Evolutionary conservation across 2,888 invertebrate genomes (phyloP), one percentile per base, ranked within the genome.

Genomic region (Masnerella sp.): DNA sequence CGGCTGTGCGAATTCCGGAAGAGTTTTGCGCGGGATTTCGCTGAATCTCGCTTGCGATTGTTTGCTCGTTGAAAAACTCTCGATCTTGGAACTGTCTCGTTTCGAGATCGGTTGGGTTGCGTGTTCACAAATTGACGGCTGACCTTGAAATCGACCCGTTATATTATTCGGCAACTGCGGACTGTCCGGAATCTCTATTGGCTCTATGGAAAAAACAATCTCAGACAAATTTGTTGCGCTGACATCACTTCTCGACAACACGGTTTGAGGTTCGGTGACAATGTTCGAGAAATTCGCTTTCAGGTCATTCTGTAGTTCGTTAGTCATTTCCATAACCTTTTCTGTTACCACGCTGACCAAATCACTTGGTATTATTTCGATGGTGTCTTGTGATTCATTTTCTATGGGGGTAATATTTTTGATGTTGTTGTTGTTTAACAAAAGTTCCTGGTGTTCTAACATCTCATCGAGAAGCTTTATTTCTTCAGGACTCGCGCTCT

Each of bases 151-250:
- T 32, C 14, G 28, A 47, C 12, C 25, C 15, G 67, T 58, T 67
- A 69, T 56, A 70, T 64, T 67, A 25, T 43, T 70, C 5, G 80
- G 78, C 22, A 77, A 64, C 15, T 72, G 59, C 17, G 78, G 78
- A 59, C 79, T 68, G 76, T 77, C 75, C 17, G 81, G 80, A 59
- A 80, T 68, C 76, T 77, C 77, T 28, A 79, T 77, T 15, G 65
- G 56, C 28, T 77, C 70, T 8, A 62, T 54, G 9, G 76, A 74
- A 34, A 75, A 80, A 74, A 81, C 79, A 68, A 79, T 71, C 67
- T 78, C 74, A 14, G 79, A 77, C 36, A 76, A 78, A 51, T 77
- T 76, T n/a, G 76, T 75, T 9, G 78, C n/a, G n/a, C n/a, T n/a
- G n/a, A n/a, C n/a, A n/a, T n/a, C n/a, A n/a, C n/a, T n/a, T n/a